Evolutionary conservation across 2,113 vertebrate genomes (phyloP).

Genomic region (Aramus guarauna): DNA sequence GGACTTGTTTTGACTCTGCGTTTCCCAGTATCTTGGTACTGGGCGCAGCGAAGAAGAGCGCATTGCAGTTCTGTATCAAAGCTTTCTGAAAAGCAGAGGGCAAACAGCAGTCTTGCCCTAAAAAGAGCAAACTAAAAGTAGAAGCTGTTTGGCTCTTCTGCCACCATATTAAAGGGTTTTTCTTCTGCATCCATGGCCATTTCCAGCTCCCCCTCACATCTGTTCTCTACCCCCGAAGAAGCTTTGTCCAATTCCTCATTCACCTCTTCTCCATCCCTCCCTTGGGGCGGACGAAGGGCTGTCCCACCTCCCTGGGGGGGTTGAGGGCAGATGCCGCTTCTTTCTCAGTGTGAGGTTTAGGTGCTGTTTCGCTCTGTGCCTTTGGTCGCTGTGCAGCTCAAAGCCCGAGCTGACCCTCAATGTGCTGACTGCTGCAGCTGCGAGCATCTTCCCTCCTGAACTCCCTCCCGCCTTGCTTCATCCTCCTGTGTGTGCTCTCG

Average conservation of each 20-base stretch:
- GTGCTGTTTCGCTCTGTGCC: neutral
- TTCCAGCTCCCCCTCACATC: neutral
- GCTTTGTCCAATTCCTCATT: accelerated
- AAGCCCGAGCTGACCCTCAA: neutral
- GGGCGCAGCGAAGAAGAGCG: neutral
- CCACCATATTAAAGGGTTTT: accelerated
- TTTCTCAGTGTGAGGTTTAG: neutral
- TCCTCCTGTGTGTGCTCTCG: neutral
- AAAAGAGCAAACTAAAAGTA: neutral
- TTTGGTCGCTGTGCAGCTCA: neutral
- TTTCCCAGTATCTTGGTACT: neutral
- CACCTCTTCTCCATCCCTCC: neutral
- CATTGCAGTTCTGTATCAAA: neutral
- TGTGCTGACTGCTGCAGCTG: neutral
- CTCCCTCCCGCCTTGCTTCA: neutral
- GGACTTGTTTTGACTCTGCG: neutral
- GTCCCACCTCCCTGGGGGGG: neutral
- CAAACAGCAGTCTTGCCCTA: neutral
- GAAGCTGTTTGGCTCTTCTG: neutral
- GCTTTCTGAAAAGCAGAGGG: neutral
- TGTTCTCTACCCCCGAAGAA: neutral
- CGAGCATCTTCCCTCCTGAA: neutral
- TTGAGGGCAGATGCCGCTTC: neutral
- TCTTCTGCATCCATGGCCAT: neutral
- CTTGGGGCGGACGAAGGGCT: neutral